Percentiles rank a stretch among this genome's conserved stretches.
phyloP scores from a whole-genome alignment of 1,140 invertebrate genomes.

The Drosophila suzukii region DNA sequence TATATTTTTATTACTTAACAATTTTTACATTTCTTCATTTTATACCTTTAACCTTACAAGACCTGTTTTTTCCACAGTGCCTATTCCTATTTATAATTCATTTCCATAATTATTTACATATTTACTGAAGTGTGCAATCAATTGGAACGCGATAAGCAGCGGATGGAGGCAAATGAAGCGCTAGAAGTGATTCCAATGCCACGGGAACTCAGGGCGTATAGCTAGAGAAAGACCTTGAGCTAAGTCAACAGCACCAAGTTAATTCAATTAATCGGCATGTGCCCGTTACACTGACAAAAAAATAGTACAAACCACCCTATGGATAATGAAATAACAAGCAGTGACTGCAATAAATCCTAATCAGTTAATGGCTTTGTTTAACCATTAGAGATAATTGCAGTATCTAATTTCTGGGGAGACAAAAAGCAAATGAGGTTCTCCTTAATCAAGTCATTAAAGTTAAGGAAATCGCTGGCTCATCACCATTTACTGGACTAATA shows the following conservation, averaged over 20 bases:
- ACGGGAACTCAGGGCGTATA: neutral
- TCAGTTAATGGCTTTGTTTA: slow-evolving; percentile 22
- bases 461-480: slow-evolving; percentile 22
- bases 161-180: slow-evolving; percentile 40
- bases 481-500: slow-evolving; percentile 14
- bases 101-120: slow-evolving; percentile 49
- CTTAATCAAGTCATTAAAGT: slow-evolving; percentile 42
- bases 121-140: slow-evolving; percentile 46
- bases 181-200: slow-evolving; percentile 45
- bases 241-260: slow-evolving; percentile 34
- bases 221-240: slow-evolving; percentile 22
- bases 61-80: slow-evolving; percentile 2
- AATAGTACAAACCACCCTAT: neutral
- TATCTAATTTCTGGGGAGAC: slow-evolving; percentile 20
- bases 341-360: slow-evolving; percentile 15
- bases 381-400: slow-evolving; percentile 30
- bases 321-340: neutral
- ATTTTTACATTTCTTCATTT: too few species aligned
- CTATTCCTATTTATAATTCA: slow-evolving; percentile 24
- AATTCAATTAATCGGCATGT: slow-evolving; percentile 48
- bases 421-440: slow-evolving; percentile 7
- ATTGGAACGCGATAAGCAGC: slow-evolving; percentile 54
- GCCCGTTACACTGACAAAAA: slow-evolving; percentile 21
- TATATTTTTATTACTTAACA: neutral
- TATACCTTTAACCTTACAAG: too few species aligned